Percentiles rank a stretch among this genome's conserved stretches.
Evolutionary conservation across 2,888 invertebrate genomes (phyloP).

Genomic region (Keiferia lycopersicella): DNA sequence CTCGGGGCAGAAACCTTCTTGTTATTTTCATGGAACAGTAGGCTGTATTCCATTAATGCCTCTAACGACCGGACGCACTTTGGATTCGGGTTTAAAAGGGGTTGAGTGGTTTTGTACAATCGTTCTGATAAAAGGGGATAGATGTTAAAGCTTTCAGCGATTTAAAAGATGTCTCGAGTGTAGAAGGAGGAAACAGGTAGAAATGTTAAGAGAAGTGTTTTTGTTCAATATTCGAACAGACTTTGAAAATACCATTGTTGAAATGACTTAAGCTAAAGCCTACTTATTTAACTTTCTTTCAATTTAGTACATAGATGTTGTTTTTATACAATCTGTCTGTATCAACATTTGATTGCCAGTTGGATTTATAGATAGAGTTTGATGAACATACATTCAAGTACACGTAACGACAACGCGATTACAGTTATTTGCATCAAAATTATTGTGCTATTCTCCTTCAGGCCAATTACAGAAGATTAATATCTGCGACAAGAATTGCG

Average conservation of each 20-base stretch:
- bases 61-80: slow-evolving; percentile 80
- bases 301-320: no score
- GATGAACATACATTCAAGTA: no score
- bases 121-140: slow-evolving; percentile 75
- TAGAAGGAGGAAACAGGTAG: slow-evolving; percentile 2
- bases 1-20: slow-evolving; percentile 52
- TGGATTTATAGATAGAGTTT: no score
- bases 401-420: no score
- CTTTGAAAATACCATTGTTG: no score
- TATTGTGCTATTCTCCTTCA: slow-evolving; percentile 28
- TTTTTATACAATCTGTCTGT: no score
- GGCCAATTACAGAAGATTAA: slow-evolving; percentile 27
- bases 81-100: slow-evolving; percentile 80
- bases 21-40: slow-evolving; percentile 77
- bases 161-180: slow-evolving; percentile 72
- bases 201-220: slow-evolving; percentile 10
- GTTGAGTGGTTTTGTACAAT: slow-evolving; percentile 81
- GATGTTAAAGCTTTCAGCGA: slow-evolving; percentile 76
- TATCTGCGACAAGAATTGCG: slow-evolving; percentile 34
- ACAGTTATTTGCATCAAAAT: not conserved
- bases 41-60: slow-evolving; percentile 78
- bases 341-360: no score
- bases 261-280: no score
- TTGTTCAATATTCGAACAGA: slow-evolving; percentile 32
- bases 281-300: no score